Evolutionary conservation across 2,888 invertebrate genomes (phyloP), one percentile per base, ranked within the genome.

Genomic region (Bedellia somnulentella): DNA sequence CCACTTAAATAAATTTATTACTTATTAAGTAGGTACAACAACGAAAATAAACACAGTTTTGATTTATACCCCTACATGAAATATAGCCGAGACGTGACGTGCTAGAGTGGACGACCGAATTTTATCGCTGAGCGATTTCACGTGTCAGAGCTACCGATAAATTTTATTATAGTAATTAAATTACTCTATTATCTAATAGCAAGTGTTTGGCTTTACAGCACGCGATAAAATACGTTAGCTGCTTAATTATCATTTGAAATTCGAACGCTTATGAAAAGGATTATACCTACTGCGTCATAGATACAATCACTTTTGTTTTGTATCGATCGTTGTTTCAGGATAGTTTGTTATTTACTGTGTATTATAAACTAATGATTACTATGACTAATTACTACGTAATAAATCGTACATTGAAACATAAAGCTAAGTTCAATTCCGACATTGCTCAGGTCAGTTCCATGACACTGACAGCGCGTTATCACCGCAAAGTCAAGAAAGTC

Each of bases 1-100:
- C 67, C 73, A 73, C 73, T 73, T 71, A 68, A 70, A 71, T 68
- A 70, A 70, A 73, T 75, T 75, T 73, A 73, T 70, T 71, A 68
- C 71, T 66, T 70, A 71, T 70, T 73, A 75, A 71, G 67, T 70
- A 70, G n/a, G n/a, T n/a, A n/a, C n/a, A n/a, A n/a, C 68, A 55
- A 66, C 58, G 53, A 68, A 66, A 71, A 73, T 73, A 75, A 71
- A 75, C 73, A 73, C 64, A 60, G 60, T 61, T 71, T 71, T 75
- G 75, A 75, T 75, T 75, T 73, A 75, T 73, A 67, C 59, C 56
- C 56, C 43, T n/a, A 51, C 54, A 67, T 71, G 68, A 71, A 60
- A 68, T 71, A 71, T 64, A 57, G 54, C 54, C 58, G 60, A 57
- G 56, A 58, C 66, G 63, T 60, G 55, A 47, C 21, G 44, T 43